Base-by-base conservation (phyloP, 2,888 invertebrate genomes). In the Plemyria rubiginata region DNA sequence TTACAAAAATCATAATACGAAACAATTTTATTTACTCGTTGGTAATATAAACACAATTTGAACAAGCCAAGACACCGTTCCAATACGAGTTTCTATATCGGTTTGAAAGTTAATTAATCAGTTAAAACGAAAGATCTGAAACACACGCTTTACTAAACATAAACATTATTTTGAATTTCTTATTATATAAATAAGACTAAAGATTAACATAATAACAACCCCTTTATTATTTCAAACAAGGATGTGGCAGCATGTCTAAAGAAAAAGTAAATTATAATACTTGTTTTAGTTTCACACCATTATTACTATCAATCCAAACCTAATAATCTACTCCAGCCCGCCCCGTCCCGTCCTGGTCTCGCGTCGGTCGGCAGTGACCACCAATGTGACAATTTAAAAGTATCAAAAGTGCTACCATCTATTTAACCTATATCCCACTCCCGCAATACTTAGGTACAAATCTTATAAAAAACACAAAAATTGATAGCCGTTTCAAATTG, bases 1-100 rank as follows among this genome's bases (percentile, higher is more conserved):
- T 92, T 91, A 90, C 92, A 92, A 92, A 92, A 92, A 92, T 89
- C 92, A 88, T 91, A 87, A 82, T 90, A 90, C 82, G 88, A 92
- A 92, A 90, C 87, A 84, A 86, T 87, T 91, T 92, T 92, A 91
- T 92, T 92, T 90, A 88, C 87, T 90, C 86, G 88, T 88, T 85
- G 87, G 88, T 90, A 90, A 88, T 87, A 82, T 86, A 90, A 90
- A 92, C 90, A 91, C 90, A 92, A 92, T 89, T 89, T 85, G 86
- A 88, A 91, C 90, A 91, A 92, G 92, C 92, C 89, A 86, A 86
- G 82, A 71, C 79, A 78, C 79, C 77, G 79, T 82, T 83, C 83
- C 84, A 80, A 83, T 82, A 84, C 84, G 86, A 84, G 87, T 86
- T 82, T 82, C 83, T 84, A 82, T 84, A 84, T 81, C 84, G 79